phyloP scores from a whole-genome alignment of 2,113 vertebrate genomes.

The Microcebus murinus region DNA sequence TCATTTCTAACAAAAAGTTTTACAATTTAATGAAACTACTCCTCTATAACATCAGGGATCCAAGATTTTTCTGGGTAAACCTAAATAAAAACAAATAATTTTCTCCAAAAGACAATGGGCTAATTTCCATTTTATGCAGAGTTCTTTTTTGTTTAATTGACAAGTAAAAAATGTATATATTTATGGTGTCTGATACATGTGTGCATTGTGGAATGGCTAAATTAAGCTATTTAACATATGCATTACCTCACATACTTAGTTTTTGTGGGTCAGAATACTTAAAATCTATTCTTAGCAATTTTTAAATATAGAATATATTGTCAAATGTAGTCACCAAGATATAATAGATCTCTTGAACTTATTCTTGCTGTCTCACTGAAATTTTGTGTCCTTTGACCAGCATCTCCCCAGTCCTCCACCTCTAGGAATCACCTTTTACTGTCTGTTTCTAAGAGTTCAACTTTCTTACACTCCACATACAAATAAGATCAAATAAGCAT shows the following conservation, averaged over 20 bases:
- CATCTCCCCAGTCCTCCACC: background rate
- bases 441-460: background rate
- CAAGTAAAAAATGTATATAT: background rate
- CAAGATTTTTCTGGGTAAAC: background rate
- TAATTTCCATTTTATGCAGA: background rate
- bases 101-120: background rate
- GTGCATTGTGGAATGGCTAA: background rate
- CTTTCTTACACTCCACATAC: background rate
- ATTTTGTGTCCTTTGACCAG: background rate
- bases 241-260: background rate
- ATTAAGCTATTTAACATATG: background rate
- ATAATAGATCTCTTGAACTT: background rate
- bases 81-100: background rate
- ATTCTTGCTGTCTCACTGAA: background rate
- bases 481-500: background rate
- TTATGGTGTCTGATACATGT: background rate
- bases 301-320: background rate
- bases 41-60: background rate
- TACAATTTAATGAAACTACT: background rate
- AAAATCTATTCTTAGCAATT: background rate
- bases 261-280: background rate
- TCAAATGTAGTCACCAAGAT: background rate
- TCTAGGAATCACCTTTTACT: background rate
- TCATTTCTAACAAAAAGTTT: conserved; percentile 22
- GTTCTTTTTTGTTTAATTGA: background rate